Evolutionary conservation across 2,113 vertebrate genomes (phyloP).

Genomic region (Atrichornis clamosus): DNA sequence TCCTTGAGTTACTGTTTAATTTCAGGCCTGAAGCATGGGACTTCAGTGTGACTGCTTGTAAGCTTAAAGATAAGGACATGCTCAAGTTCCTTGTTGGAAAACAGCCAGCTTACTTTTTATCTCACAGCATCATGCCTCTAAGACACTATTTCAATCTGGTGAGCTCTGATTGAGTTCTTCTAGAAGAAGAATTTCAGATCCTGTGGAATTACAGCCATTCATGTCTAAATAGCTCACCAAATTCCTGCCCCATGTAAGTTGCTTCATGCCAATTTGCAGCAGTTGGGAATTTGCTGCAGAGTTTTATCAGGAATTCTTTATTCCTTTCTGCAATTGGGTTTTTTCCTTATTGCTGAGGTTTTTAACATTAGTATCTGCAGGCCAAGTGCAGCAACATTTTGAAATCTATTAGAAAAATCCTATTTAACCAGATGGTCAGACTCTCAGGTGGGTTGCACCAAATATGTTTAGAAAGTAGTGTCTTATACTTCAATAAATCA

Average conservation of each 20-base stretch:
- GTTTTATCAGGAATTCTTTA: not conserved
- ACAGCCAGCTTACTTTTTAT: not conserved
- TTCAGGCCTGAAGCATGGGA: not conserved
- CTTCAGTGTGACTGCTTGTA: not conserved
- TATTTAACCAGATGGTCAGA: not conserved
- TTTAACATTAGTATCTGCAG: not conserved
- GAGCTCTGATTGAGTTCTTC: not conserved
- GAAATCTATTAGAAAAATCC: not conserved
- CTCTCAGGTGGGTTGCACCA: not conserved
- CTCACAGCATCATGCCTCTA: slow-evolving; percentile 8
- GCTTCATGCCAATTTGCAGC: not conserved
- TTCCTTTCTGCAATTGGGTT: not conserved
- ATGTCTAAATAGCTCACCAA: not conserved
- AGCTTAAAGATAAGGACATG: slow-evolving; percentile 44
- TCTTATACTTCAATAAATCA: slow-evolving; percentile 1
- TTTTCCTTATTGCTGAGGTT: not conserved
- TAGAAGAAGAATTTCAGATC: slow-evolving; percentile 7
- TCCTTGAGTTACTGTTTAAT: slow-evolving; percentile 28
- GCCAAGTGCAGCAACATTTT: not conserved
- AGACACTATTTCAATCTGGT: slow-evolving; percentile 25
- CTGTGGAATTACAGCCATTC: not conserved
- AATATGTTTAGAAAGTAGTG: not conserved
- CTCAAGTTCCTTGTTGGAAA: slow-evolving; percentile 40
- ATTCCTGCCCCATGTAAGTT: not conserved
- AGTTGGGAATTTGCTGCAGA: not conserved